Percentiles rank a stretch among this genome's conserved stretches.
phyloP scores from a whole-genome alignment of 2,113 vertebrate species.

The Alosa alosa region DNA sequence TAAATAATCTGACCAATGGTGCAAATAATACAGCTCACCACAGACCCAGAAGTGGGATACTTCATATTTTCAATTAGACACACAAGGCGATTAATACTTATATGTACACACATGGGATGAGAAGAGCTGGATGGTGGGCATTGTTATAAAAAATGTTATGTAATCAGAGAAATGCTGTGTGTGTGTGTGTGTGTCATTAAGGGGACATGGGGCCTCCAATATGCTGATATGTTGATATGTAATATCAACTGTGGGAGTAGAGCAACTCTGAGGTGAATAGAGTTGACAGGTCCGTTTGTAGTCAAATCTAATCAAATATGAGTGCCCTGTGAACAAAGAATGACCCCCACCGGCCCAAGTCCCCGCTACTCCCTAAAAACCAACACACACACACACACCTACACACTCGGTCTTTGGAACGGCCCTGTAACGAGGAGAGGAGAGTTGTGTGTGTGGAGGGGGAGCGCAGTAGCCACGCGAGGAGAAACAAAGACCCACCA shows the following conservation, averaged over 20 bases:
- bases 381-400: constrained; percentile 1
- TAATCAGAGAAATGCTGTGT: not conserved
- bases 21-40: not conserved
- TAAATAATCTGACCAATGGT: not conserved
- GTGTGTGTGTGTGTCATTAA: not conserved
- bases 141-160: not conserved
- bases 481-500: constrained; percentile 45
- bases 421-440: not conserved
- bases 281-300: constrained; percentile 21
- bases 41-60: not conserved
- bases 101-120: not conserved
- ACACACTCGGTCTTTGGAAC: not conserved
- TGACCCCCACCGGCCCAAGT: constrained; percentile 28
- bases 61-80: not conserved
- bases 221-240: not conserved
- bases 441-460: not conserved
- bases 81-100: not conserved
- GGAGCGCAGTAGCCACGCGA: not conserved
- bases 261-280: not conserved
- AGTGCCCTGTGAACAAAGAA: constrained; percentile 59
- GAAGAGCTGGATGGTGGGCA: not conserved
- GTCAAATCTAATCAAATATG: constrained; percentile 57
- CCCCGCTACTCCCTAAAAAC: constrained; percentile 13
- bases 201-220: not conserved
- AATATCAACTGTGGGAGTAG: not conserved